Conservation (phyloP, 92 coral and sea anemone species). For the Zoanthus sociatus region DNA sequence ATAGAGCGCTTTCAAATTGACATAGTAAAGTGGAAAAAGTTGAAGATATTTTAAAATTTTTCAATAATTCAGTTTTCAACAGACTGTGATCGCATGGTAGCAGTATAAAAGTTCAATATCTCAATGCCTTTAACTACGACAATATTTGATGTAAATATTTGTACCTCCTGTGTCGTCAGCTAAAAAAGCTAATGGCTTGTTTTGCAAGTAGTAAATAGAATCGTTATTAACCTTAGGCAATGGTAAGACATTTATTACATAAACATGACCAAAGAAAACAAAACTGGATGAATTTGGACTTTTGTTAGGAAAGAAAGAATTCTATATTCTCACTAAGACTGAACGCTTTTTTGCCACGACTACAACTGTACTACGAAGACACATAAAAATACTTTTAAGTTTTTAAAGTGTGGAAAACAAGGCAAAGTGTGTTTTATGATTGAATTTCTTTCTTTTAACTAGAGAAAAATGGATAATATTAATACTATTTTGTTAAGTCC, state of each 20-base stretch:
- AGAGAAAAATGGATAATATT: not conserved
- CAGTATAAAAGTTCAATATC: not conserved
- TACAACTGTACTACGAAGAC: not conserved
- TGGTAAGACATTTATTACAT: constrained; percentile 9
- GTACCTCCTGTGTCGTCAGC: constrained; percentile 12
- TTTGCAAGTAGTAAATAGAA: constrained; percentile 36
- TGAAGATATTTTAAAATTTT: not conserved
- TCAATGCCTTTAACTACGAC: constrained; percentile 8
- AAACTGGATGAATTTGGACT: not conserved
- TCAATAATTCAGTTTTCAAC: constrained; percentile 1
- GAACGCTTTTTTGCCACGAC: not conserved
- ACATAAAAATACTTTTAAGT: not conserved
- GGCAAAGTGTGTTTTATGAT: not conserved
- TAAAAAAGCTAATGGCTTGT: constrained; percentile 37
- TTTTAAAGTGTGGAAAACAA: not conserved
- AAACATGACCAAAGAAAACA: not conserved
- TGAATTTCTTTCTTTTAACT: not conserved
- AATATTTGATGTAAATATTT: constrained; percentile 47
- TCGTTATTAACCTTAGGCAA: constrained; percentile 35
- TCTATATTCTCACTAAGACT: not conserved
- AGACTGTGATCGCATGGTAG: constrained; percentile 25
- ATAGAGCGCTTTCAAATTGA: not conserved
- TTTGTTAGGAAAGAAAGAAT: constrained; percentile 1
- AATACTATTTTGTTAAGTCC: not conserved
- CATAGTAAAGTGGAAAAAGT: not conserved